Evolutionary conservation across 2,888 invertebrate genomes (phyloP), one percentile per base, ranked within the genome.

Genomic region (Tetragonisca angustula): DNA sequence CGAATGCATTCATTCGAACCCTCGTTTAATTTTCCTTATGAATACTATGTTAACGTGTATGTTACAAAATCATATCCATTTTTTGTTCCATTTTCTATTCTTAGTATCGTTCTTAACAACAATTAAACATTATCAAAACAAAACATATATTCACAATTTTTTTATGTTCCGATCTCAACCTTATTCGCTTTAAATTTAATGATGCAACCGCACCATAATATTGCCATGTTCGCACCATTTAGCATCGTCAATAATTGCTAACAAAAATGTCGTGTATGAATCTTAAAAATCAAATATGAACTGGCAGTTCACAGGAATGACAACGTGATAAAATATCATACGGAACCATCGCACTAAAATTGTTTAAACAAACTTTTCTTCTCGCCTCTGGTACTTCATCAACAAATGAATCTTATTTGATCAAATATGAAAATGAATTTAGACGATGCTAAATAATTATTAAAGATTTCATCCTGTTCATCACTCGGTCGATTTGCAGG

Each of bases 221-320:
- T 27, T 32, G 4, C 15, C 27, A n/a, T 19, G 13, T 59, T 5
- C 54, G 5, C 24, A 24, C 9, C 19, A 74, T 65, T 80, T 62
- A 49, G 24, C 52, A 64, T 59, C 24, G 13, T 54, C 36, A 32
- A 9, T 24, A 32, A 70, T 54, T 15, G 36, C 9, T 24, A 52
- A 56, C 61, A 27, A 70, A 36, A n/a, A 61, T 43, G 52, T 67
- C 56, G 67, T 56, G 59, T 36, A 68, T 70, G 13, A 27, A 50
- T 54, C 56, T 73, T 56, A 73, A 76, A 27, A 21, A 64, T 79
- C 72, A 76, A 69, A 71, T 50, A 74, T 80, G n/a, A 61, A 61
- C 68, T 83, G 88, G 83, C 84, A 89, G 86, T 88, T 81, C 50
- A 80, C 72, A 84, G 88, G 88, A 89, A 89, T 89, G 88, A 67